Conservation (phyloP, 2,888 invertebrate genomes). For the Drosophila peninsularis region DNA sequence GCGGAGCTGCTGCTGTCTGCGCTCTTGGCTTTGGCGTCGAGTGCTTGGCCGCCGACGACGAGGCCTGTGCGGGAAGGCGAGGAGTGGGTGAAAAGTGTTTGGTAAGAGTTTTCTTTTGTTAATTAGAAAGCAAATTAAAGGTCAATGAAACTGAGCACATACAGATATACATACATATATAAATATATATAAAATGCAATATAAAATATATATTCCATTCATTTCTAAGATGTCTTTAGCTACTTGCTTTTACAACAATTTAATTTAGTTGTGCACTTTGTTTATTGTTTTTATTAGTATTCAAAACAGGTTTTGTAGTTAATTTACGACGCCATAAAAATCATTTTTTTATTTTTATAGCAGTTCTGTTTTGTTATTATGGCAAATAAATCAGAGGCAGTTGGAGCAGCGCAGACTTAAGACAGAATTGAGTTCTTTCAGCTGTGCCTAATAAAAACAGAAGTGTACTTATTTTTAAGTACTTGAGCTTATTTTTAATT, state of each 20-base stretch:
- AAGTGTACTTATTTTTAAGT: not conserved
- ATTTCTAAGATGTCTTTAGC: not conserved
- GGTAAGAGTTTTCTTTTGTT: not conserved
- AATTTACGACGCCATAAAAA: slow-evolving; percentile 8
- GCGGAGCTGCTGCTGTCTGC: slow-evolving; percentile 35
- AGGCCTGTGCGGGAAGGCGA: slow-evolving; percentile 52
- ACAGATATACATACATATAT: not conserved
- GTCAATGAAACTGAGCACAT: not conserved
- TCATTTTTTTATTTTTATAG: not conserved
- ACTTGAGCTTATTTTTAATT: not conserved
- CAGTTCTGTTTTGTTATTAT: not conserved
- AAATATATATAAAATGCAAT: not conserved
- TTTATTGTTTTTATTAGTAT: not conserved
- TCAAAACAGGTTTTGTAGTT: not conserved
- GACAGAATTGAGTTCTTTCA: not conserved
- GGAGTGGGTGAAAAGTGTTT: slow-evolving; percentile 5
- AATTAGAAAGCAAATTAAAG: slow-evolving; percentile 1
- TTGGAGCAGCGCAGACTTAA: not conserved
- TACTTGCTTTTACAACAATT: not conserved
- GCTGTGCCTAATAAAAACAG: not conserved
- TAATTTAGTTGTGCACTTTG: not conserved
- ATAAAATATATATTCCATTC: not conserved
- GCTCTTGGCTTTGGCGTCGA: slow-evolving; percentile 66
- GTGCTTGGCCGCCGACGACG: slow-evolving; percentile 48
- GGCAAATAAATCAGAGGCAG: not conserved